These are phyloP conservation scores for Scaptomyza hsui DNA, from an alignment of 1,140 invertebrate species.

Conservation along the genomic window DNA sequence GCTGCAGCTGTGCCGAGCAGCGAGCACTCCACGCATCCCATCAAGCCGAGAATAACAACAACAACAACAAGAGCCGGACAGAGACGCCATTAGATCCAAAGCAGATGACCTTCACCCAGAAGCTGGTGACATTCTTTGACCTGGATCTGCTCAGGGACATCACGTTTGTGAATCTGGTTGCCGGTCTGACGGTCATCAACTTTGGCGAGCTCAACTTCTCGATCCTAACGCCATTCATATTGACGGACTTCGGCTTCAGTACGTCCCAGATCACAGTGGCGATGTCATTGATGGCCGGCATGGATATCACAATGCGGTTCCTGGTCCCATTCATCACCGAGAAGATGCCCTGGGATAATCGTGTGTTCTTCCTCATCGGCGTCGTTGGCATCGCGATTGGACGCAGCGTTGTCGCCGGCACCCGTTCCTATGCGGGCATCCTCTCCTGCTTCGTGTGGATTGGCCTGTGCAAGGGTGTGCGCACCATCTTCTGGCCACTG, in stretches of 20 bases:
- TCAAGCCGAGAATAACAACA: conserved; percentile 26
- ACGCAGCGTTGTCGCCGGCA: conserved; percentile 86
- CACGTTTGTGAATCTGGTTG: conserved; percentile 88
- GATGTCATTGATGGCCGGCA: conserved; percentile 86
- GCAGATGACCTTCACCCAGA: conserved; percentile 83
- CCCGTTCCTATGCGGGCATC: conserved; percentile 83
- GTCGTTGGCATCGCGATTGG: conserved; percentile 87
- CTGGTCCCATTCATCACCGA: conserved; percentile 87
- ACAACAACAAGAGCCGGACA: background rate
- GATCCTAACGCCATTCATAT: conserved; percentile 88
- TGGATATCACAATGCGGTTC: conserved; percentile 87
- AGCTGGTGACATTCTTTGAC: conserved; percentile 87
- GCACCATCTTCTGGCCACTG: conserved; percentile 88
- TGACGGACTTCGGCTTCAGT: conserved; percentile 86
- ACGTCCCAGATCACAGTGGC: conserved; percentile 86
- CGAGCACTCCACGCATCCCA: conserved; percentile 34
- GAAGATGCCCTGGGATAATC: conserved; percentile 87
- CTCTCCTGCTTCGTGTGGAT: conserved; percentile 86
- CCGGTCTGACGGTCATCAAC: conserved; percentile 88
- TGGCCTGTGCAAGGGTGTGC: conserved; percentile 87
- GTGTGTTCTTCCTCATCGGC: conserved; percentile 88
- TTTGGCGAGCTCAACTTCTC: conserved; percentile 90
- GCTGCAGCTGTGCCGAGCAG: conserved; percentile 66
- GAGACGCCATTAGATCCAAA: conserved; percentile 25
- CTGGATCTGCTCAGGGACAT: conserved; percentile 88